Base-by-base conservation (phyloP, 1,140 invertebrate species). In the Nomia melanderi region DNA sequence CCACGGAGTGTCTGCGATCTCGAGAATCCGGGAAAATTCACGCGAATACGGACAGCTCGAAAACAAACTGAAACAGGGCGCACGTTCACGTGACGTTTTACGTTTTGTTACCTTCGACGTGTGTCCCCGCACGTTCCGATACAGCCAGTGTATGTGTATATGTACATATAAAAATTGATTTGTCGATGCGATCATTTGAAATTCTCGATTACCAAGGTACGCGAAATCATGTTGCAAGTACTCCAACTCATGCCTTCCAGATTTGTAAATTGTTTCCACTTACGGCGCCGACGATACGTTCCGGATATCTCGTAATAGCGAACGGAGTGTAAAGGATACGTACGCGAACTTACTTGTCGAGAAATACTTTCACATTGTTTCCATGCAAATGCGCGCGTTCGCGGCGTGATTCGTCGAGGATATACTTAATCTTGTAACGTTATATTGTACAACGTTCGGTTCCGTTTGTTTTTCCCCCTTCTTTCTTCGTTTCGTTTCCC, bases 211-310 rank as follows among this genome's bases (percentile, higher is more conserved):
- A 7, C 12, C 27, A 17, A 1, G 5, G 54, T 57, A 20, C 5
- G 31, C 12, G n/a, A n/a, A 31, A 31, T 57, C 4, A 31, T 57
- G 4, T 31, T 20, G 54, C 54, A 31, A 57, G 6, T 57, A 20
- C 14, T 57, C 54, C 27, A 57, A 57, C 27, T 33, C 29, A 57
- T 57, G 56, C 56, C 56, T 57, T 57, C 56, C 56, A 57, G 27
- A 57, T 20, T 57, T 31, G 14, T 56, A 27, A 56, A 56, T 29
- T 57, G 27, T n/a, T n/a, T 31, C 29, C 12, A 12, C 20, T 1
- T 4, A 31, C 20, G 31, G 4, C 25, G 14, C 11, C 14, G 29
- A 57, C 12, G n/a, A 31, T 20, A 31, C 27, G 56, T 57, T 31
- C n/a, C 17, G 56, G 31, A 7, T 20, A 1, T 31, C 29, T 1